Percentiles rank a stretch among this genome's conserved stretches.
Conservation (phyloP, 2,113 vertebrate species). For the Percina caprodes region DNA sequence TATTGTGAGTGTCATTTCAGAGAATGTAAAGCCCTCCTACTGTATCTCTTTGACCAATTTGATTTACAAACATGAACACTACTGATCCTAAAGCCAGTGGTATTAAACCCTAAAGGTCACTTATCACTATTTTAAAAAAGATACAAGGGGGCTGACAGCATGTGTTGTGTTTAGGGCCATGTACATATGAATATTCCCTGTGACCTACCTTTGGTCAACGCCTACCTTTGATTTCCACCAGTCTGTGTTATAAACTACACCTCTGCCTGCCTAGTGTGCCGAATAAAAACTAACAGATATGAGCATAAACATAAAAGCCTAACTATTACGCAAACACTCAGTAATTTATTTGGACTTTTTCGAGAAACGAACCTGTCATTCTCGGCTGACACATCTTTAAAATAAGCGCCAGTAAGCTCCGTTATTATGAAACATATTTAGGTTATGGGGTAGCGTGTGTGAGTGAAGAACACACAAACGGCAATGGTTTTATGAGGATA, state of each 20-base stretch:
- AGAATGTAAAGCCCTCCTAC: not conserved
- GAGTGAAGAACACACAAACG: not conserved
- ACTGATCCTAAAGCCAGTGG: not conserved
- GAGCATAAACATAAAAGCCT: not conserved
- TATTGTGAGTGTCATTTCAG: conserved; percentile 32
- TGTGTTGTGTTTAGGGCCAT: conserved; percentile 8
- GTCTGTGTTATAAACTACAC: not conserved
- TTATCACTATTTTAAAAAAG: conserved; percentile 1
- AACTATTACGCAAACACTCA: too few species aligned
- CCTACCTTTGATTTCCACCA: conserved; percentile 30
- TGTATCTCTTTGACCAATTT: conserved; percentile 8
- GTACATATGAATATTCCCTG: conserved; percentile 8
- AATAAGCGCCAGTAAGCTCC: not conserved
- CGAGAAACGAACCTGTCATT: not conserved
- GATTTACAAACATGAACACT: conserved; percentile 5
- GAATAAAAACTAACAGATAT: not conserved
- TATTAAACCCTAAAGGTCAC: not conserved
- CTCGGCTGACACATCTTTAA: conserved; percentile 13
- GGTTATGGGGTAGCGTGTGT: not conserved
- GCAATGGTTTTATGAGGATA: not conserved
- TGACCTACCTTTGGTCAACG: conserved; percentile 47
- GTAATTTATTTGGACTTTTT: not conserved
- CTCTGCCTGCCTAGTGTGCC: not conserved
- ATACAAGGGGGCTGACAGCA: not conserved
- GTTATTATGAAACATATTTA: not conserved